Evolutionary conservation across 2,888 invertebrate species (phyloP), one percentile per base, ranked within the genome.

Genomic region (Sussaba pulchella): DNA sequence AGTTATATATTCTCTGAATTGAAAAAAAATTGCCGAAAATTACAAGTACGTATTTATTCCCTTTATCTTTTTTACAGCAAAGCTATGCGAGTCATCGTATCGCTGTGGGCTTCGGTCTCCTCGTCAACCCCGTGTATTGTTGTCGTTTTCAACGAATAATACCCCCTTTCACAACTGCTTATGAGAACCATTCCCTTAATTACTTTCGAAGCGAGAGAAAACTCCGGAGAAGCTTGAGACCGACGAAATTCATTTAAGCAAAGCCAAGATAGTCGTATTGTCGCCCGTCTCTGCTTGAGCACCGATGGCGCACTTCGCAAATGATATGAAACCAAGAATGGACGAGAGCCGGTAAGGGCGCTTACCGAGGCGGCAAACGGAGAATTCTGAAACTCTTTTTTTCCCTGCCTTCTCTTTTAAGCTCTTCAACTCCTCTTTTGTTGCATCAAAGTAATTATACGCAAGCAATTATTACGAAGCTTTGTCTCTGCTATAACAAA

Each of bases 141-240:
- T 82, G 81, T 78, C 71, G 67, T 82, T 78, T 52, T 75, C 78
- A 78, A 75, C 78, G 75, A 78, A 78, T 74, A 82, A 82, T 81
- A 82, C 83, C 85, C 85, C 85, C 85, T 87, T 87, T 87, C 87
- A 87, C 86, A 87, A 86, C 84, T 86, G 85, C 81, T 82, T 77
- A 81, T 71, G 66, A 74, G 67, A 82, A 78, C 82, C 83, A 82
- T 82, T 82, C 79, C 39, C 84, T 86, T 87, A 87, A 87, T 87
- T 87, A 87, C 87, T 87, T 85, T 84, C 64, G 74, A 74, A 70
- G 66, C 80, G 82, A 70, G 76, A 84, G 75, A 83, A 82, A 73
- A 9, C 31, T n/a, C 41, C 43, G 61, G 45, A 54, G 72, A 36
- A 50, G 52, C 24, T 26, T 17, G 70, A 31, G 52, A 76, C 63